Conservation (phyloP, 2,113 vertebrate species). For the Pangasianodon gigas region DNA sequence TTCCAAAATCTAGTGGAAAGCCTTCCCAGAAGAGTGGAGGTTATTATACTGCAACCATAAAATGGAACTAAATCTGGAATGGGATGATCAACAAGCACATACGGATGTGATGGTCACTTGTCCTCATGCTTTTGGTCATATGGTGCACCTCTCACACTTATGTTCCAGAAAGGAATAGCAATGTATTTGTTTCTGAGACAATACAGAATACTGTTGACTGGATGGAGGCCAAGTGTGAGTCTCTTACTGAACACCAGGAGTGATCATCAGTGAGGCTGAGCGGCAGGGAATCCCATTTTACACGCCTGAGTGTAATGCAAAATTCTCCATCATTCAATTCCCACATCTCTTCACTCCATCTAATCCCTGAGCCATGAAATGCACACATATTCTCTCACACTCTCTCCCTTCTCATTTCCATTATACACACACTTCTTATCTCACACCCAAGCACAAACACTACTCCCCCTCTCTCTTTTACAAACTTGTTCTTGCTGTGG, state of each 20-base stretch:
- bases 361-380: slow-evolving; percentile 33
- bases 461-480: neutral
- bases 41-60: neutral
- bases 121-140: neutral
- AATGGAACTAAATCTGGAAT: neutral
- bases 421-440: slow-evolving; percentile 1
- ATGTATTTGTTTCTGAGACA: neutral
- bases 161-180: neutral
- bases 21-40: neutral
- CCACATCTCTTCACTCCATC: slow-evolving; percentile 20
- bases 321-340: slow-evolving; percentile 43
- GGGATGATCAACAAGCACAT: neutral
- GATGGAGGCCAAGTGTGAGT: neutral
- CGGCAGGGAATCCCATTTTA: slow-evolving; percentile 11
- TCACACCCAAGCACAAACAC: neutral
- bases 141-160: neutral
- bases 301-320: slow-evolving; percentile 25
- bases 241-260: neutral
- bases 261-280: neutral
- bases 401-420: slow-evolving; percentile 16
- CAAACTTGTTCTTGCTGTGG: neutral
- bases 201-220: neutral
- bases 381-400: neutral
- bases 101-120: neutral
- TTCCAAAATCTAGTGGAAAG: neutral